These are phyloP conservation scores for Phaethon lepturus DNA, from an alignment of 2,113 vertebrate species.

Conservation along the genomic window DNA sequence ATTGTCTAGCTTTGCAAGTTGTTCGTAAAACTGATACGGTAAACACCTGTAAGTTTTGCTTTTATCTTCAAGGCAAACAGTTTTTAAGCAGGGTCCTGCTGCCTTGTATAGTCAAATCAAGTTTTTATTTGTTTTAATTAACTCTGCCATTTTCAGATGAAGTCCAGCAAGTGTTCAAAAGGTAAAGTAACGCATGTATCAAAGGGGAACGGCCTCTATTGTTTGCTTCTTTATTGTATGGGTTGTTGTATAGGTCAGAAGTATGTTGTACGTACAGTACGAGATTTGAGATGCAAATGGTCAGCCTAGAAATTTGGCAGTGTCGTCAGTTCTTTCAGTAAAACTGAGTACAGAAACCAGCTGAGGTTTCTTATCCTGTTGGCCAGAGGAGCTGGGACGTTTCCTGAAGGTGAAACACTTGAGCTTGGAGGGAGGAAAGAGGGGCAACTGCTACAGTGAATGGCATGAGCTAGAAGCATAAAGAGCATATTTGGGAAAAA, in stretches of 20 bases:
- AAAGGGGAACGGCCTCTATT: not conserved
- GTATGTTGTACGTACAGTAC: accelerated
- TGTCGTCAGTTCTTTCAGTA: not conserved
- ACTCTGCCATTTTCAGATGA: not conserved
- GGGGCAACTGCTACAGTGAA: not conserved
- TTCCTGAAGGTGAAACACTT: slow-evolving; percentile 26
- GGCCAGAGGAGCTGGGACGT: not conserved
- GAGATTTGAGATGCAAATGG: not conserved
- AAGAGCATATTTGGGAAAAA: not conserved
- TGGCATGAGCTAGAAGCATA: not conserved
- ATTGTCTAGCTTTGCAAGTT: not conserved
- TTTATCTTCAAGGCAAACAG: not conserved
- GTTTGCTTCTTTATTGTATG: not conserved
- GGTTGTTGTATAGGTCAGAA: not conserved
- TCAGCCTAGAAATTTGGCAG: not conserved
- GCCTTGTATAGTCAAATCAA: not conserved
- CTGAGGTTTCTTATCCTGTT: not conserved
- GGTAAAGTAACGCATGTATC: not conserved
- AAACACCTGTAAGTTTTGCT: not conserved
- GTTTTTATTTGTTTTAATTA: not conserved
- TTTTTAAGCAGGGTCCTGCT: not conserved
- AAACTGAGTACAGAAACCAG: not conserved
- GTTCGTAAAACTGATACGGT: not conserved
- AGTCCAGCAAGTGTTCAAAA: not conserved
- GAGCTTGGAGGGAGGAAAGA: not conserved